Percentiles rank a stretch among this genome's conserved stretches.
Evolutionary conservation across 2,113 vertebrate species (phyloP).

Genomic region (Orthochromis indermauri): DNA sequence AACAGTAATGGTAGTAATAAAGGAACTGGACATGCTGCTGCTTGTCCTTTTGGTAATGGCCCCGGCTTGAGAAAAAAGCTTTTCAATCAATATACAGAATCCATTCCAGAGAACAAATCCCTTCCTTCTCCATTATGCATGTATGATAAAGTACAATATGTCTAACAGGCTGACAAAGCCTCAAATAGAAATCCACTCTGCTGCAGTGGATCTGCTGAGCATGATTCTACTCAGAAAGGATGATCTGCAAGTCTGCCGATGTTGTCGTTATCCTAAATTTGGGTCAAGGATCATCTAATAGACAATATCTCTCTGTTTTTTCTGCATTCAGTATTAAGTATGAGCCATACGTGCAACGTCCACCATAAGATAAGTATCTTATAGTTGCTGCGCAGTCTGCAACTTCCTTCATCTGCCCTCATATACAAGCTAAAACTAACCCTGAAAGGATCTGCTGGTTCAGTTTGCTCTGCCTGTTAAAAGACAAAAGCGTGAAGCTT

Average conservation of each 20-base stretch:
- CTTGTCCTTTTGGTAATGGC: constrained; percentile 36
- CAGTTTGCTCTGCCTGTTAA: background rate
- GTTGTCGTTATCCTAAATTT: background rate
- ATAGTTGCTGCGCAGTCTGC: background rate
- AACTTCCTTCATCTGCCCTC: background rate
- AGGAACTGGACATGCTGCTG: constrained; percentile 5
- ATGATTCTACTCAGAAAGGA: background rate
- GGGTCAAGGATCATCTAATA: background rate
- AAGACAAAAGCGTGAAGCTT: background rate
- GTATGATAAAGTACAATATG: background rate
- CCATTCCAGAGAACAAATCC: constrained; percentile 20
- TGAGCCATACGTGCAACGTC: background rate
- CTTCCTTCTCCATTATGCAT: constrained; percentile 28
- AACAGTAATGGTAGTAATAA: background rate
- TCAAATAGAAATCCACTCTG: constrained; percentile 3
- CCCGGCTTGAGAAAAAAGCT: constrained; percentile 34
- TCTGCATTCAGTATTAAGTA: background rate
- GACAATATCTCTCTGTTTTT: background rate
- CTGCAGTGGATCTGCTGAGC: background rate
- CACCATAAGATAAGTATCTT: background rate
- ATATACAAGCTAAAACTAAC: background rate
- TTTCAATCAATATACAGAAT: constrained; percentile 52
- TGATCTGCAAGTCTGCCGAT: background rate
- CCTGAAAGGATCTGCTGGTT: background rate
- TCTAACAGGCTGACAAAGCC: background rate